Conservation (phyloP, 2,113 vertebrate genomes). For the Siphamia tubifer region DNA sequence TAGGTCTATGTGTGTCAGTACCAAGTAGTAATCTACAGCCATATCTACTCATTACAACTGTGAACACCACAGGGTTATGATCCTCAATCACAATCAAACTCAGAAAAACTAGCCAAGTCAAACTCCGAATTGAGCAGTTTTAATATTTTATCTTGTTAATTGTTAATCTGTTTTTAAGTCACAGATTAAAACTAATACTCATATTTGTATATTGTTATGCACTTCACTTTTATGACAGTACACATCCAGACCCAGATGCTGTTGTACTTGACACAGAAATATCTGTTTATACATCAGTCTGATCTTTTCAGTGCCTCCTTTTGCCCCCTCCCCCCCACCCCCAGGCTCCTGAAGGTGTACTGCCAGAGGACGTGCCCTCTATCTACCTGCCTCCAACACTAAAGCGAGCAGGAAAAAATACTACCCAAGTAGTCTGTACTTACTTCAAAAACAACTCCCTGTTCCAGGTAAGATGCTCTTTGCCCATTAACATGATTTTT, state of each 20-base stretch:
- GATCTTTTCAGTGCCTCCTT: not conserved
- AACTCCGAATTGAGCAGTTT: too few relatives aligned
- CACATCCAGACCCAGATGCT: too few relatives aligned
- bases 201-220: too few relatives aligned
- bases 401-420: conserved; percentile 6
- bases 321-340: not conserved
- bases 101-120: too few relatives aligned
- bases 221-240: too few relatives aligned
- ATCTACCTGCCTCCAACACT: conserved; percentile 62
- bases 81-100: not conserved
- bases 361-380: not conserved
- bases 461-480: conserved; percentile 62
- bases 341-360: not conserved
- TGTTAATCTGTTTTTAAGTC: too few relatives aligned
- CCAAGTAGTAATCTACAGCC: conserved; percentile 12
- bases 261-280: too few relatives aligned
- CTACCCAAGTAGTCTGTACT: conserved; percentile 57
- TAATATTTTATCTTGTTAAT: too few relatives aligned
- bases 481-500: too few relatives aligned
- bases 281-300: too few relatives aligned
- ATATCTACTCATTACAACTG: conserved; percentile 28
- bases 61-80: not conserved
- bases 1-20: not conserved
- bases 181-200: too few relatives aligned
- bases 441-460: conserved; percentile 54